phyloP scores from a whole-genome alignment of 2,113 vertebrate genomes.

The Phylloscopus trochiloides region DNA sequence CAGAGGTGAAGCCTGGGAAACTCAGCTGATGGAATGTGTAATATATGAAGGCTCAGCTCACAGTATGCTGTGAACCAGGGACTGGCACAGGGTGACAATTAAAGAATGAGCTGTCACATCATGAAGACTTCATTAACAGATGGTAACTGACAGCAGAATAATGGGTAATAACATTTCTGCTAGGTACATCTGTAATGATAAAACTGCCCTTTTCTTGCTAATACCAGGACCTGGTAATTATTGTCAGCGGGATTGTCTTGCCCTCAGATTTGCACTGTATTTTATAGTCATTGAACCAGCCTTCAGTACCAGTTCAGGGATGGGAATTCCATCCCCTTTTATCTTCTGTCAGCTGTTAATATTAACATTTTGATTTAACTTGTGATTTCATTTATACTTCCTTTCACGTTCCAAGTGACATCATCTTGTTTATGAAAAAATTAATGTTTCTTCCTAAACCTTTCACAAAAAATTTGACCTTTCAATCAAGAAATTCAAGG shows the following conservation, averaged over 20 bases:
- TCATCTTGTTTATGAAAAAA: not conserved
- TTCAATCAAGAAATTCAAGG: not conserved
- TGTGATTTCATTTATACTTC: not conserved
- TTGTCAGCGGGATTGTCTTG: not conserved
- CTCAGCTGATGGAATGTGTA: not conserved
- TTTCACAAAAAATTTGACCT: not conserved
- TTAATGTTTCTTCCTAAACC: not conserved
- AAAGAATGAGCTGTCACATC: not conserved
- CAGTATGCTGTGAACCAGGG: not conserved
- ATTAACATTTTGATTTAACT: not conserved
- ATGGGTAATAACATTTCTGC: not conserved
- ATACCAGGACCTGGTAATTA: not conserved
- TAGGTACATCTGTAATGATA: not conserved
- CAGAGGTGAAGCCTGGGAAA: not conserved
- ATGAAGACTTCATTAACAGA: not conserved
- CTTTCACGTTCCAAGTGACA: not conserved
- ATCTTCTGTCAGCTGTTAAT: not conserved
- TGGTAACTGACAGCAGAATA: not conserved
- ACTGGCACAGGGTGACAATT: not conserved
- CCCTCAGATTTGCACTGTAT: not conserved
- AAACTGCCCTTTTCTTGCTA: not conserved
- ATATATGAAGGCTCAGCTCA: not conserved
- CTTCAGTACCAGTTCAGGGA: not conserved
- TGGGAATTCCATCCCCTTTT: not conserved
- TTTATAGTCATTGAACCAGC: not conserved